Base-by-base conservation (phyloP, 2,797 vertebrate species). In the Sciurus vulgaris region DNA sequence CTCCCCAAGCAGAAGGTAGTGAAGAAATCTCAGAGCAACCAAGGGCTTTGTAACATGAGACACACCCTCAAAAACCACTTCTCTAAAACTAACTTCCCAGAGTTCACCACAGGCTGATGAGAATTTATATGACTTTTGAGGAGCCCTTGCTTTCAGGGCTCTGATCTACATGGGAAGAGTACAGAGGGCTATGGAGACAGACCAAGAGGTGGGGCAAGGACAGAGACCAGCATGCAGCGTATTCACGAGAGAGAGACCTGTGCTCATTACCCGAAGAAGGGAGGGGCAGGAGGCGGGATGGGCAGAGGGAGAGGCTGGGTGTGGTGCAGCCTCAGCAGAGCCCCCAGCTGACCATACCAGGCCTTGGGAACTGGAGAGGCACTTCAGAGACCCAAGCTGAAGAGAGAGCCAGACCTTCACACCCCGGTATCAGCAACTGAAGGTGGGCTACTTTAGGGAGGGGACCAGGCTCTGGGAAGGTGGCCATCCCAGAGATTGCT, bases 291-390 rank as follows among this genome's bases (percentile, higher is more conserved):
- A 82, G 28, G 22, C 20, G 2, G 35, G 3, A 1, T 33, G 35
- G 59, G 38, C n/a, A 65, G 47, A 65, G 44, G 3, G 10, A 67
- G 56, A 89, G 26, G 5, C 1, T 61, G 49, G n/a, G 2, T 33
- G 41, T 12, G 20, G 4, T 9, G 47, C 6, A 69, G 0, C 76
- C 81, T 92, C 61, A 22, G 14, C 18, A 1, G 28, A 87, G 49
- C 30, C 47, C 74, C 49, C 4, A 1, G n/a, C 28, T 17, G 44
- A 51, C 47, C 30, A 5, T 26, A 56, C 24, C 18, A 35, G 30
- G 11, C 20, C 2, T 3, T 1, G 1, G 26, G 26, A 35, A 17
- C 5, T 41, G n/a, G 65, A 26, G 24, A 15, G 10, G 0, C 30
- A 56, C 22, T 47, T 20, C 44, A 38, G 41, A 81, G 30, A 13